These are phyloP conservation scores for Sarcophilus harrisii DNA, from an alignment of 2,797 vertebrate genomes.

Conservation along the genomic window DNA sequence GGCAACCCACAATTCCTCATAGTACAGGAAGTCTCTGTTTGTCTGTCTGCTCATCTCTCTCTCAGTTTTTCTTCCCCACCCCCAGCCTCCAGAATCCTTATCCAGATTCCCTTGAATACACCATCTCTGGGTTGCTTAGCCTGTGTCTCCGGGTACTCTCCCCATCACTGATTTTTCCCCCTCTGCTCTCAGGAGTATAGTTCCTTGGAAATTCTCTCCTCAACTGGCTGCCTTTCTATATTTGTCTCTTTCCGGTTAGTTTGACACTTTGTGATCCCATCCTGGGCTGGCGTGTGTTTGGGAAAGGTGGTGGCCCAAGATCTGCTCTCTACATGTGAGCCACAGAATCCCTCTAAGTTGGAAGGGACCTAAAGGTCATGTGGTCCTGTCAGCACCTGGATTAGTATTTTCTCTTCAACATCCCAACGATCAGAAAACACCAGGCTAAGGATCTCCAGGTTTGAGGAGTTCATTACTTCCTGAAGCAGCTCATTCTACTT, in stretches of 20 bases:
- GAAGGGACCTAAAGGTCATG: neutral
- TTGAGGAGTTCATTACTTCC: neutral
- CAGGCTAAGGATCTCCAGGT: neutral
- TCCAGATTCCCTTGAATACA: neutral
- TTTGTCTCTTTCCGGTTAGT: neutral
- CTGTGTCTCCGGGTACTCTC: neutral
- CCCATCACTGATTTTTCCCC: neutral
- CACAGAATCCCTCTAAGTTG: neutral
- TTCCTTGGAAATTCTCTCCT: neutral
- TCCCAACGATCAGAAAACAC: neutral
- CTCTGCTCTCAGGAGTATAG: neutral
- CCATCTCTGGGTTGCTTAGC: neutral
- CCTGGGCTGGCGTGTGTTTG: neutral
- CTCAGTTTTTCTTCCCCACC: too few relatives aligned
- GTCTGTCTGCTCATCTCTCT: too few relatives aligned
- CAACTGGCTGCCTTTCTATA: neutral
- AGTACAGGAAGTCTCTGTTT: neutral
- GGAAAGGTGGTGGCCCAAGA: neutral
- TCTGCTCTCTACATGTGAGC: neutral
- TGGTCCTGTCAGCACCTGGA: neutral
- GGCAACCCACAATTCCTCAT: neutral
- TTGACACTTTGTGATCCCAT: neutral
- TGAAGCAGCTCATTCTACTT: neutral
- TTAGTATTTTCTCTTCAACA: neutral
- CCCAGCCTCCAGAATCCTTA: neutral